Evolutionary conservation across 2,888 invertebrate genomes (phyloP).

Genomic region (Drosophila yooni): DNA sequence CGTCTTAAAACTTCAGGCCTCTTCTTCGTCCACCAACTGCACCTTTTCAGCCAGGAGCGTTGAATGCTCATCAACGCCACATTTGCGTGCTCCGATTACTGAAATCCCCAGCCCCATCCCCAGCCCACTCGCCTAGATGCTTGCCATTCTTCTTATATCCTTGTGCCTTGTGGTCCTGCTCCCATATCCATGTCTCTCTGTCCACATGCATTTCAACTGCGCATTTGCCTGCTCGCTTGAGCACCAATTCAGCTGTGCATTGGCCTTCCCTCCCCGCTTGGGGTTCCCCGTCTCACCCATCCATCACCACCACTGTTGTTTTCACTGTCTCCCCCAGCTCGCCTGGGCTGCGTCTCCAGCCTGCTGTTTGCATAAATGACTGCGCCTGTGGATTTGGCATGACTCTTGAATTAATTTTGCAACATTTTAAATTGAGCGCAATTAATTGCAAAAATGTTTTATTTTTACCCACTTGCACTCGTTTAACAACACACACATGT

Average conservation of each 20-base stretch:
- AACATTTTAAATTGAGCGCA: slow-evolving; percentile 84
- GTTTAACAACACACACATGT: slow-evolving; percentile 51
- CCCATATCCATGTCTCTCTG: slow-evolving; percentile 43
- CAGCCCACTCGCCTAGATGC: not conserved
- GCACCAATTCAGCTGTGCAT: slow-evolving; percentile 61
- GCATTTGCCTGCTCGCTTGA: slow-evolving; percentile 70
- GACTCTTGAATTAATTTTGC: slow-evolving; percentile 84
- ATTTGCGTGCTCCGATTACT: slow-evolving; percentile 56
- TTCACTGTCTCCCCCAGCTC: slow-evolving; percentile 10
- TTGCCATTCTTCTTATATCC: not conserved
- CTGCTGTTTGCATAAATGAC: slow-evolving; percentile 72
- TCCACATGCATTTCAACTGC: slow-evolving; percentile 68
- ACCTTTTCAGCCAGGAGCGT: slow-evolving; percentile 33
- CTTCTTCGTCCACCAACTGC: slow-evolving; percentile 14
- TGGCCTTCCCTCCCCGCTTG: slow-evolving; percentile 22
- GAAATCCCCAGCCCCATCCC: not conserved
- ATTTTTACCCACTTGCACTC: slow-evolving; percentile 79
- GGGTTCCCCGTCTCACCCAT: not conserved
- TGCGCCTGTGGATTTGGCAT: slow-evolving; percentile 81
- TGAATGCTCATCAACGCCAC: slow-evolving; percentile 74
- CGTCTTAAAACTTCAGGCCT: slow-evolving; percentile 27
- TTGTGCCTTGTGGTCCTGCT: slow-evolving; percentile 9
- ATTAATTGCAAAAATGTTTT: slow-evolving; percentile 83
- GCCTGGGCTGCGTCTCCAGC: not conserved
- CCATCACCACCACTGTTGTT: not conserved